These are phyloP conservation scores for Amphimedon queenslandica DNA, from an alignment of 37 sponge, comb jelly and placozoan species.

Conservation along the genomic window DNA sequence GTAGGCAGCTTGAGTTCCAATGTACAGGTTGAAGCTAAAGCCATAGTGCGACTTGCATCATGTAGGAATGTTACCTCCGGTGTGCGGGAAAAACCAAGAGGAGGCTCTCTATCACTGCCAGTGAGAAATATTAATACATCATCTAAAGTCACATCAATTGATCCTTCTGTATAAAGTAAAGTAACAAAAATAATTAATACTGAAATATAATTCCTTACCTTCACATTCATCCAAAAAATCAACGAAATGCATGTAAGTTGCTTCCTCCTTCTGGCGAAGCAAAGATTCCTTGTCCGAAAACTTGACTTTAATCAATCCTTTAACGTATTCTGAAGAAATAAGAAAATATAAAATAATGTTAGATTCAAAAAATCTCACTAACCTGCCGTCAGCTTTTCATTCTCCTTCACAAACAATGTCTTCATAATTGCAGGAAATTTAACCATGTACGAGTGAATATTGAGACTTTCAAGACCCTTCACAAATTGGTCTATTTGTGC, in stretches of 20 bases:
- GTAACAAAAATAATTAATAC: neutral
- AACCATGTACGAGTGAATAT: neutral
- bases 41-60: neutral
- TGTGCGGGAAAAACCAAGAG: conserved; percentile 11
- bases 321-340: neutral
- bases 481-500: conserved; percentile 12
- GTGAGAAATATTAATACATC: conserved; percentile 33
- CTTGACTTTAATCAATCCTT: too few species aligned
- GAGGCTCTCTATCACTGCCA: conserved; percentile 21
- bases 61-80: conserved; percentile 3
- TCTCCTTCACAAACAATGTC: conserved; percentile 15
- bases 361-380: neutral
- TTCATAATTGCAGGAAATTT: conserved; percentile 8
- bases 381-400: conserved; percentile 6
- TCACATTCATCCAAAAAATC: conserved; percentile 47
- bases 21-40: conserved; percentile 36
- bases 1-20: conserved; percentile 10
- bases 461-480: neutral
- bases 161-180: conserved; percentile 11
- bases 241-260: conserved; percentile 35
- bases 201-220: conserved; percentile 3
- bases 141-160: neutral
- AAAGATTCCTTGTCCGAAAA: too few species aligned
- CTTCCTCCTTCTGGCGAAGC: too few species aligned
- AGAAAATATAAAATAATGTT: neutral